A percentile compares a stretch with the other conserved stretches of the same genome.
Evolutionary conservation across 2,797 vertebrate species (phyloP).

Genomic region (Gobio occitaniae): DNA sequence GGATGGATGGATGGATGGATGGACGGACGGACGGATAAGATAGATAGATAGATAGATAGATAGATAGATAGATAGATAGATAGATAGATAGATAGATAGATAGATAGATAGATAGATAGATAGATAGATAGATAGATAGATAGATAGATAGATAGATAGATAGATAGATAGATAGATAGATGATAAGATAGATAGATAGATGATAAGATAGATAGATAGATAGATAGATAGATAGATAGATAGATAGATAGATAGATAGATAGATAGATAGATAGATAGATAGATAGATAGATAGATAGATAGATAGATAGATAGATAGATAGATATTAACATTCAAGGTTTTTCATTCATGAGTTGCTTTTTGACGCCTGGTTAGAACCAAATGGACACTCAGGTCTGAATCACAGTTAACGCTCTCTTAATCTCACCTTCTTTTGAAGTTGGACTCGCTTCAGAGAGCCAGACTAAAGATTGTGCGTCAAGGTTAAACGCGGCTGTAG

Average conservation of each 20-base stretch:
- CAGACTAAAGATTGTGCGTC: conserved; percentile 39
- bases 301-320: neutral
- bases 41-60: too few species aligned
- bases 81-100: too few species aligned
- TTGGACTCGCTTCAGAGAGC: conserved; percentile 47
- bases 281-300: neutral
- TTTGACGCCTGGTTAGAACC: conserved; percentile 22
- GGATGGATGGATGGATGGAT: neutral
- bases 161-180: too few species aligned
- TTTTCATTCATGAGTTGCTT: conserved; percentile 11
- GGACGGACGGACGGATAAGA: too few species aligned
- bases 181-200: too few species aligned
- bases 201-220: too few species aligned
- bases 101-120: too few species aligned
- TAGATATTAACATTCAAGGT: neutral
- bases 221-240: too few species aligned
- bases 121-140: too few species aligned
- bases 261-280: neutral
- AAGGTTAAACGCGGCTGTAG: conserved; percentile 56
- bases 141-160: too few species aligned
- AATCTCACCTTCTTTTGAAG: conserved; percentile 60
- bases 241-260: neutral
- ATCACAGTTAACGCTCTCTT: conserved; percentile 46
- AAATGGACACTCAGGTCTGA: conserved; percentile 20
- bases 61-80: too few species aligned